phyloP scores from a whole-genome alignment of 2,113 vertebrate genomes.

The Boleophthalmus pectinirostris region DNA sequence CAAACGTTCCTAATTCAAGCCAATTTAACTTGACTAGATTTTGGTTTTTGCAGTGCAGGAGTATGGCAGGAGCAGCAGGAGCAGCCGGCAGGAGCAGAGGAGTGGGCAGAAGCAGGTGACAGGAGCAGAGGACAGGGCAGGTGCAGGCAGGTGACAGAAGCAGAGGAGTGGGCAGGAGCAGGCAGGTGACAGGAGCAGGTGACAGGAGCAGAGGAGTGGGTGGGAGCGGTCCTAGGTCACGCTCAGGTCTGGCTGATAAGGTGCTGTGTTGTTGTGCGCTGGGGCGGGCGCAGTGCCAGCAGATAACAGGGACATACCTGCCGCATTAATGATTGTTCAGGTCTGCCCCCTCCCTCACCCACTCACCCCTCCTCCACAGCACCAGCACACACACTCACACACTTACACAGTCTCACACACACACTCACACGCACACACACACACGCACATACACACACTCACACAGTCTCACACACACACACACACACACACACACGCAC shows the following conservation, averaged over 20 bases:
- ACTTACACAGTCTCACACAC: not conserved
- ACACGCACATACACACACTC: not conserved
- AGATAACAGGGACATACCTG: constrained; percentile 73
- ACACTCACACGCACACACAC: constrained; percentile 19
- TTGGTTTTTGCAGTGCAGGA: no score
- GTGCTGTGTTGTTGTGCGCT: constrained; percentile 45
- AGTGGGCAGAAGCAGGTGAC: not conserved
- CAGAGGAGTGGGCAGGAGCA: not conserved
- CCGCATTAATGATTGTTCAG: constrained; percentile 74
- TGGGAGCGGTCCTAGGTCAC: constrained; percentile 28
- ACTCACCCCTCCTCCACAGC: constrained; percentile 44
- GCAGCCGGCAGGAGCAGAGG: not conserved
- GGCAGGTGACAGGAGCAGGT: no score
- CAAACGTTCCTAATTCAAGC: no score
- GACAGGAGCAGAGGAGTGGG: not conserved
- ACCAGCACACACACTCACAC: constrained; percentile 30
- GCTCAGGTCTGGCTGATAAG: constrained; percentile 52
- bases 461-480: not conserved
- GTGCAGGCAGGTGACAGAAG: not conserved
- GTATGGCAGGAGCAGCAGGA: not conserved
- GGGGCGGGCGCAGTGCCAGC: constrained; percentile 53
- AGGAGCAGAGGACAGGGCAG: not conserved
- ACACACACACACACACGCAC: not conserved
- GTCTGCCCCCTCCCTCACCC: constrained; percentile 42
- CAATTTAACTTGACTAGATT: no score